Conservation (phyloP, 1,140 invertebrate species). For the Cotesia typhae region DNA sequence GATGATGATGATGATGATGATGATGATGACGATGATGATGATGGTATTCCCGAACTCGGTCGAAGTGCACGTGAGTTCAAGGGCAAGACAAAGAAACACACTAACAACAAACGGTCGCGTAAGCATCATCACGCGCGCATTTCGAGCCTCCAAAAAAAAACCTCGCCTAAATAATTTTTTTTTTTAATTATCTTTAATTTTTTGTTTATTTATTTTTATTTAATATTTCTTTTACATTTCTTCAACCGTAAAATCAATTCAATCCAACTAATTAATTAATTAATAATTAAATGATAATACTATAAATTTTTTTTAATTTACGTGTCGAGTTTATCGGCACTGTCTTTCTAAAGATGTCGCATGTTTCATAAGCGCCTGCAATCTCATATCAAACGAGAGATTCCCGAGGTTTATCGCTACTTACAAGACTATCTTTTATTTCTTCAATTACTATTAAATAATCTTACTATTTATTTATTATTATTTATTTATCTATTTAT, state of each 20-base stretch:
- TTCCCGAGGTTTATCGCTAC: conserved; percentile 4
- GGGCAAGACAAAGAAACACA: conserved; percentile 67
- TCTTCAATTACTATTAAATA: not conserved
- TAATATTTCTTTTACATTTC: conserved; percentile 25
- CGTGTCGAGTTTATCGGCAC: too few species aligned
- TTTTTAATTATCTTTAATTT: not conserved
- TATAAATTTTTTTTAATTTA: too few species aligned
- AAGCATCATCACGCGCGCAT: conserved; percentile 34
- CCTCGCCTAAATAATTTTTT: conserved; percentile 31
- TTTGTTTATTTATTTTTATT: conserved; percentile 5
- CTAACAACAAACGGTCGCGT: conserved; percentile 44
- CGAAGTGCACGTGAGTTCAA: conserved; percentile 83
- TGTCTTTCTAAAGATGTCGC: too few species aligned
- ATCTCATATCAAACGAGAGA: conserved; percentile 14
- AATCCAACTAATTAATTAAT: conserved; percentile 4
- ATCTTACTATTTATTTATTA: conserved; percentile 24
- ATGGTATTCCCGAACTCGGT: conserved; percentile 72
- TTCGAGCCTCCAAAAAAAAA: conserved; percentile 32
- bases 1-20: conserved; percentile 80
- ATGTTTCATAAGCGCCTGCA: too few species aligned
- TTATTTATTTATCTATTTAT: conserved; percentile 22
- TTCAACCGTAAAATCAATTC: too few species aligned
- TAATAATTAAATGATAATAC: too few species aligned
- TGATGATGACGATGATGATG: conserved; percentile 73
- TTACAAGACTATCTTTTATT: conserved; percentile 19